Evolutionary conservation across 2,797 vertebrate species (phyloP), one percentile per base, ranked within the genome.

Genomic region (Amphiprion clarkii): DNA sequence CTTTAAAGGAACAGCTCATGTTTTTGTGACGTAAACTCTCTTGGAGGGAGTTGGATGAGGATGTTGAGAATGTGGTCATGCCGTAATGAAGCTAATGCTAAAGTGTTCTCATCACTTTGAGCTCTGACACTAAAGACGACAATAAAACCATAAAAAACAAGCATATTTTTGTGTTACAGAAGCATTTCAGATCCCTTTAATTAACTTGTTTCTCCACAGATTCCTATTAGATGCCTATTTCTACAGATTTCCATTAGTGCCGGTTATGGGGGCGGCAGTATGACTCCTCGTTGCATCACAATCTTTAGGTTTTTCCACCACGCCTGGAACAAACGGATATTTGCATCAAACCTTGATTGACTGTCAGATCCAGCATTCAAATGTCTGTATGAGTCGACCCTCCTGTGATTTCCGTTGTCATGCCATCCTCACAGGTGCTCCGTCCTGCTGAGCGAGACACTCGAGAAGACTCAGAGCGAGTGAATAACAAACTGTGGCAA

Each of bases 401-500:
- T 27, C 51, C 11, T 3, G 27, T 87, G 3, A 70, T 86, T 79
- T 49, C 2, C 51, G 87, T 91, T 89, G 71, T 86, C 81, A 82
- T 90, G 87, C 68, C 87, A 61, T 44, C 87, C 64, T 81, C 74
- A 75, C 76, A 79, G 40, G 48, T 65, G 51, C 44, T 64, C 56
- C 27, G 19, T 65, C 74, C 66, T 25, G 58, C 77, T 76, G 77
- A 51, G 64, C 48, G 46, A 52, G 44, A 11, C 19, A 56, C 67
- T 80, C 55, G 46, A 76, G 61, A 66, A 74, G 72, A 53, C 63
- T 74, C 51, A 48, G 63, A 86, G 60, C 73, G 44, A 54, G 83
- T 84, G 79, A 85, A 89, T 77, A 89, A 90, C 86, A 88, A 87
- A 81, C 67, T 71, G 85, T 71, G 58, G 58, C 53, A 86, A 86